Base-by-base conservation (phyloP, 2,113 vertebrate genomes). In the Neodontobutis hainanensis region DNA sequence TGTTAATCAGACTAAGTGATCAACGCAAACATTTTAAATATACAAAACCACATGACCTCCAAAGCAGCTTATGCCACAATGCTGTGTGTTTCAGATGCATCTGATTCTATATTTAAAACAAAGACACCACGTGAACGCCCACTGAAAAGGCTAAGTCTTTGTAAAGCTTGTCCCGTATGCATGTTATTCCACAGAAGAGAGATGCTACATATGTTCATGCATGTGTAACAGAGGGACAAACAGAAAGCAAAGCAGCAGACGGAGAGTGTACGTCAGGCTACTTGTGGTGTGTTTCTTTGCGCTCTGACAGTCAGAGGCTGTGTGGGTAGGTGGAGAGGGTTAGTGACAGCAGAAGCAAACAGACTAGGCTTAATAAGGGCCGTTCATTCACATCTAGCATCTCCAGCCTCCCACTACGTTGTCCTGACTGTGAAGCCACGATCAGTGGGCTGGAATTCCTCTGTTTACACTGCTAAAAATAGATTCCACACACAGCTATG, bases 401-500 rank as follows among this genome's bases (percentile, higher is more conserved):
- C 63, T 76, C 62, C 62, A 47, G 19, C 68, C 73, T 61, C 70
- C 71, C 66, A 48, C 42, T 53, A 32, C 73, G 15, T 65, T 1
- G 32, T 2, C 75, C 68, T 15, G 64, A 44, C 66, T 55, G 69
- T 11, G 68, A 52, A 70, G 76, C 64, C 73, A 6, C 59, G 80
- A 82, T 81, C 77, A 63, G 66, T 75, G 81, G 77, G 74, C 87
- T 85, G 87, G 87, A 88, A 82, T 87, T 75, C 87, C 85, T 89
- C 75, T 87, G 79, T 89, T 89, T 91, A 88, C 59, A 34, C 77
- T 77, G 85, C 89, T 89, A 91, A 79, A 89, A 91, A 91, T 91
- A 91, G 85, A 81, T 65, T 80, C 65, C 80, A 82, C 82, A 82
- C 84, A 85, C 80, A 45, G 76, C 11, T 52, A 72, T 89, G 89